Evolutionary conservation across 2,797 vertebrate genomes (phyloP).

Genomic region (Sebastes cheni): DNA sequence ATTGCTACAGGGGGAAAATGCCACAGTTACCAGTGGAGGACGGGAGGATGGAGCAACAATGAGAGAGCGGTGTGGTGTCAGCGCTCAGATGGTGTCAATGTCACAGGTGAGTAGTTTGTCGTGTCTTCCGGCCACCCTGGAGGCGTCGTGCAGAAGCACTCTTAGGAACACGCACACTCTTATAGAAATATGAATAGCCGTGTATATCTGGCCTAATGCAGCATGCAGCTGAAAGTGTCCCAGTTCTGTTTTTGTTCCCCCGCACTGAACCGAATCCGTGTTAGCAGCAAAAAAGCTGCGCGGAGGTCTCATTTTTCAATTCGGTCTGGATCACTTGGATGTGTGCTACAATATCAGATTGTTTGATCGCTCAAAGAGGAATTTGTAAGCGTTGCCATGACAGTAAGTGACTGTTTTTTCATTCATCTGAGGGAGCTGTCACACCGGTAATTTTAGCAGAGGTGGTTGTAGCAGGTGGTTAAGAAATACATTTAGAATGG

Average conservation of each 20-base stretch:
- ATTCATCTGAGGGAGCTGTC: conserved; percentile 32
- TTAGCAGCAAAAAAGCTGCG: conserved; percentile 17
- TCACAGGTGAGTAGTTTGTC: conserved; percentile 87
- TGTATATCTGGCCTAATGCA: not conserved
- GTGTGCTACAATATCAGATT: conserved; percentile 25
- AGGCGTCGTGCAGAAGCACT: not conserved
- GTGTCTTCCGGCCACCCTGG: not conserved
- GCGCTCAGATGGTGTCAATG: conserved; percentile 94
- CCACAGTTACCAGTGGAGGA: conserved; percentile 92
- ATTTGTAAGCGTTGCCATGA: conserved; percentile 19
- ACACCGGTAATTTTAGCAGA: conserved; percentile 21
- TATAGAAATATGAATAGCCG: conserved; percentile 14
- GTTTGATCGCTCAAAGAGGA: conserved; percentile 12
- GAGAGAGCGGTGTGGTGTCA: conserved; percentile 94
- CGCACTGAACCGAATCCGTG: not conserved
- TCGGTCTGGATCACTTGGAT: conserved; percentile 16
- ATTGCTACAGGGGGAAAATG: conserved; percentile 89
- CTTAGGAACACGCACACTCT: not conserved
- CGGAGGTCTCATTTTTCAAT: conserved; percentile 17
- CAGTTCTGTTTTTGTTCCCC: conserved; percentile 25
- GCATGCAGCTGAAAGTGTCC: conserved; percentile 12
- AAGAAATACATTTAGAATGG: conserved; percentile 11
- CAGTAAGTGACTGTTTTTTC: conserved; percentile 25
- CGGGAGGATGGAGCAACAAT: conserved; percentile 91
- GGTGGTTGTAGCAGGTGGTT: conserved; percentile 22